Evolutionary conservation across 1,140 invertebrate genomes (phyloP).

Genomic region (Agrilus planipennis): DNA sequence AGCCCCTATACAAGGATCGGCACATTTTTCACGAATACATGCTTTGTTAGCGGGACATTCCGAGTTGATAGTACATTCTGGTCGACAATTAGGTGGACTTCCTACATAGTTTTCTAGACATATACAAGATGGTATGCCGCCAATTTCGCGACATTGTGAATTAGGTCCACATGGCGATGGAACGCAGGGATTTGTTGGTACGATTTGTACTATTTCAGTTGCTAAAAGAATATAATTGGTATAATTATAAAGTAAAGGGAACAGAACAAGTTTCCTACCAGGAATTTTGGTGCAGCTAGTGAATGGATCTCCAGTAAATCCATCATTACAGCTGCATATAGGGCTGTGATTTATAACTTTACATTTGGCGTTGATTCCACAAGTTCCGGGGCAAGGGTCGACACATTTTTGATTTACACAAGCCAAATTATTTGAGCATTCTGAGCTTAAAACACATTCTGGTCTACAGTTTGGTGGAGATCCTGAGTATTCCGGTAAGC

Average conservation of each 20-base stretch:
- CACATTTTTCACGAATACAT: constrained; percentile 54
- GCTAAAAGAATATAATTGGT: constrained; percentile 4
- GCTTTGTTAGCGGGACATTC: constrained; percentile 54
- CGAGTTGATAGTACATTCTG: constrained; percentile 58
- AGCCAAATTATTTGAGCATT: constrained; percentile 46
- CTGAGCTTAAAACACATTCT: constrained; percentile 46
- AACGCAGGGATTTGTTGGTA: constrained; percentile 39
- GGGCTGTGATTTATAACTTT: constrained; percentile 49
- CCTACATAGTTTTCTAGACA: constrained; percentile 60
- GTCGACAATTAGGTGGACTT: constrained; percentile 58
- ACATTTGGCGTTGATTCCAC: constrained; percentile 49
- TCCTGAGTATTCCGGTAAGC: constrained; percentile 37
- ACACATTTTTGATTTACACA: constrained; percentile 47
- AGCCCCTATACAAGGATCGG: constrained; percentile 59
- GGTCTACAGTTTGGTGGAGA: constrained; percentile 42
- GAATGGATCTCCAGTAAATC: constrained; percentile 45
- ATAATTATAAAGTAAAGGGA: neutral
- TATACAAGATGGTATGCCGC: constrained; percentile 43
- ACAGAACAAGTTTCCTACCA: constrained; percentile 14
- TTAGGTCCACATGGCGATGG: constrained; percentile 45
- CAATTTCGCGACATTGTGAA: constrained; percentile 38
- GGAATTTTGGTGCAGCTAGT: constrained; percentile 16
- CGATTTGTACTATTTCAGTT: constrained; percentile 19
- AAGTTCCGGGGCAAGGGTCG: constrained; percentile 47
- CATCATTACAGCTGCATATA: constrained; percentile 45